phyloP scores from a whole-genome alignment of 1,140 invertebrate species.

The Brachionus koreanus region DNA sequence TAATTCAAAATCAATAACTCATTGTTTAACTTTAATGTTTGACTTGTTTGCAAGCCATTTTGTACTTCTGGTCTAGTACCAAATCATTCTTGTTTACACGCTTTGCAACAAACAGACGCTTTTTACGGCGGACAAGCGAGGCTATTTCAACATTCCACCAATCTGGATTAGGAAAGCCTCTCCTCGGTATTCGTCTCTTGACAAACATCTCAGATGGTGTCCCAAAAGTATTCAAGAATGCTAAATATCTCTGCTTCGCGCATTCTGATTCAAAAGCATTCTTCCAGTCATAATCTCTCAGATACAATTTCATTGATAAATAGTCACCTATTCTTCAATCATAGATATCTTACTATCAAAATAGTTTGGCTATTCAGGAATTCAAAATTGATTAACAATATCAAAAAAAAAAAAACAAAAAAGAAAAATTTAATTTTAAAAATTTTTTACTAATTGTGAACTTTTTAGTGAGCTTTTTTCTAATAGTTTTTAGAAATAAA shows the following conservation, averaged over 20 bases:
- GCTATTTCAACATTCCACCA: background rate
- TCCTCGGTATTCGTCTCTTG: background rate
- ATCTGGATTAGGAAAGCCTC: background rate
- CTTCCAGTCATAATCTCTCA: background rate
- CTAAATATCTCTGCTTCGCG: background rate
- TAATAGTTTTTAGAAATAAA: too few relatives aligned
- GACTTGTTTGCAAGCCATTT: background rate
- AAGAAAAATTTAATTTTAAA: too few relatives aligned
- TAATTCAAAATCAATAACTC: background rate
- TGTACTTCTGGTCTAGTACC: background rate
- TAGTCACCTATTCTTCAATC: background rate
- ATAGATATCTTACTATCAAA: background rate
- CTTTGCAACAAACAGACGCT: background rate
- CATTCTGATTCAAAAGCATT: background rate
- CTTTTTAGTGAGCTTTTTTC: too few relatives aligned
- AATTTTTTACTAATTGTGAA: too few relatives aligned
- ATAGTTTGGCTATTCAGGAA: too few relatives aligned
- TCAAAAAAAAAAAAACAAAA: too few relatives aligned
- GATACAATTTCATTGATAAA: background rate
- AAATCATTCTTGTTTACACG: background rate
- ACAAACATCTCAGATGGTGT: background rate
- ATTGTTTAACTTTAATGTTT: background rate
- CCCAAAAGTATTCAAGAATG: background rate
- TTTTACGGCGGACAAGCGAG: background rate
- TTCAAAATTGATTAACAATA: too few relatives aligned